Base-by-base conservation (phyloP, 2,888 invertebrate species). In the Dysmachus trigonus region DNA sequence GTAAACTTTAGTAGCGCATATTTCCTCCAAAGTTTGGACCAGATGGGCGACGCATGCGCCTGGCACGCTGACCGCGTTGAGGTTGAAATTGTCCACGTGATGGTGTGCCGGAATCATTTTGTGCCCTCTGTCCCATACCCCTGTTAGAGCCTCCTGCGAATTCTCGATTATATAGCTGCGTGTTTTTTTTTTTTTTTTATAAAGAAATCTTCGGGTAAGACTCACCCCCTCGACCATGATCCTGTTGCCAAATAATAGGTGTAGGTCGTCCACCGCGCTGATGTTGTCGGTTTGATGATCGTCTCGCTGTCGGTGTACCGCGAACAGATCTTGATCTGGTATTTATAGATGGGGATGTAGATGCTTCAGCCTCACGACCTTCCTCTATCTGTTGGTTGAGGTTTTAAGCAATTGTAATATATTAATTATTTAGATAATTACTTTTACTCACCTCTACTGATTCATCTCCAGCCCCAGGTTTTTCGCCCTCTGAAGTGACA, bases 301-400 rank as follows among this genome's bases (percentile, higher is more conserved):
- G 53, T 51, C 91, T 89, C 86, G 93, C 89, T 38, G 91, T 90
- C 62, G 90, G 91, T 87, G 90, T 88, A 15, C 91, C 88, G 88
- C 91, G 88, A 88, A 91, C 86, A 86, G 91, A 89, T 18, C 92
- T 92, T 1, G 90, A 92, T 0, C 94, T 92, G 4, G 94, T 94
- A 88, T 94, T 94, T 77, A 94, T 93, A 27, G 94, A 94, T 2
- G 94, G 94, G 0, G 93, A 93, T n/a, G 91, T 90, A 88, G 94
- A 94, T 1, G 96, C 96, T 91, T 96, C 96, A 1, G 96, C 96
- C 92, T 96, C 96, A 82, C 96, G 94, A 2, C 95, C 96, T 90
- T 96, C 96, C 90, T 96, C 96, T 10, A 90, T 88, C 91, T 93
- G 91, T 90, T 22, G 85, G 84, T 33, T 15, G n/a, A 10, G 0